Evolutionary conservation across 2,797 vertebrate genomes (phyloP), one percentile per base, ranked within the genome.

Genomic region (Synanceia verrucosa): DNA sequence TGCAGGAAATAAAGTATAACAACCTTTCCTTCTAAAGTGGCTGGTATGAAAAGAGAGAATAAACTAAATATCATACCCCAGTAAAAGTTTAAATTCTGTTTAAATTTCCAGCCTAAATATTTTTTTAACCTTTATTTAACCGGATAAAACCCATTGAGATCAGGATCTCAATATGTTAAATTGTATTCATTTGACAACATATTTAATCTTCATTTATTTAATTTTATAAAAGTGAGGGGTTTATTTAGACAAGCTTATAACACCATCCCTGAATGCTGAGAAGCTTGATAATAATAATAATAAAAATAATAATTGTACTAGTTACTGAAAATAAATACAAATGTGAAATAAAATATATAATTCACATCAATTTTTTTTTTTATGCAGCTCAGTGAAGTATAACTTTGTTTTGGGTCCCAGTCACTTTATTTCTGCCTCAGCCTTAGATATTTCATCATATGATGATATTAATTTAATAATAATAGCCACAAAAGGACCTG

Each of bases 201-300:
- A 41, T n/a, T 41, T 41, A 41, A 41, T 18, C n/a, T n/a, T n/a
- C 18, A n/a, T 41, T 18, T 41, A 16, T 41, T 41, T 41, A n/a
- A 41, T 41, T 41, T 41, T 41, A 41, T 41, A 41, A n/a, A n/a
- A n/a, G n/a, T n/a, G n/a, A n/a, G n/a, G n/a, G 11, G 21, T 41
- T 64, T 16, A 60, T 16, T 62, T 77, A 39, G 19, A 65, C 34
- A 56, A 69, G 51, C 19, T 69, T 48, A 63, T 2, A 9, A 13
- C 47, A 79, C 31, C 39, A 48, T 31, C 18, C 19, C 18, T 23
- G 10, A 26, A 43, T 51, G 23, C 21, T 24, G 4, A 37, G 29
- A 19, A 31, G 51, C 7, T 7, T 1, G 24, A 14, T 13, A 24
- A 47, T n/a, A n/a, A n/a, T n/a, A n/a, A n/a, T 10, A 43, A 47